Conservation (phyloP, 2,888 invertebrate species). For the Notodonta dromedarius region DNA sequence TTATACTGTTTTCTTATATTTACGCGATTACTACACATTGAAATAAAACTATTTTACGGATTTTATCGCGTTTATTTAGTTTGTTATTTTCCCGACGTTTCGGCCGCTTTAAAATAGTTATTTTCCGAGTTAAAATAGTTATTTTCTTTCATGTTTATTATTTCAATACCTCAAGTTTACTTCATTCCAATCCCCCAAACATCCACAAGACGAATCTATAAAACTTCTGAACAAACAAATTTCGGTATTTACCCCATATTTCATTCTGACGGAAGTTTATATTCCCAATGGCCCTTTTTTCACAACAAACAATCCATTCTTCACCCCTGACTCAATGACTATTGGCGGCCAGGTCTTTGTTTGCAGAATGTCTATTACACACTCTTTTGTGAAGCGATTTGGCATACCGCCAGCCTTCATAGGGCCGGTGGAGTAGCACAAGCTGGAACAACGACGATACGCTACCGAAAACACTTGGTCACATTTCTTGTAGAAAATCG, state of each 20-base stretch:
- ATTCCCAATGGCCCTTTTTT: background rate
- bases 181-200: background rate
- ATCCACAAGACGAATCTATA: background rate
- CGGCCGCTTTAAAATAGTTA: no score
- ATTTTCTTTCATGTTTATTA: background rate
- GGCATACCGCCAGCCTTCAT: background rate
- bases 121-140: no score
- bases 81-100: no score
- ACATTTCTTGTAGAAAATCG: no score
- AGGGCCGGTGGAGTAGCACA: background rate
- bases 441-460: background rate
- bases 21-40: no score
- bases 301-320: background rate
- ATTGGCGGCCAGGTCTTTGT: background rate
- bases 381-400: constrained; percentile 1
- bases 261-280: background rate
- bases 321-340: background rate
- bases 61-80: no score
- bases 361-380: background rate
- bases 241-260: background rate
- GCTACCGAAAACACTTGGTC: background rate
- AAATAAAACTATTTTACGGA: no score
- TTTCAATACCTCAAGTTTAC: background rate
- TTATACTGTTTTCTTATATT: no score
- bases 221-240: constrained; percentile 1